Percentiles rank a stretch among this genome's conserved stretches.
These are phyloP conservation scores for Zonitis immaculata DNA, from an alignment of 2,888 invertebrate genomes.

Conservation along the genomic window DNA sequence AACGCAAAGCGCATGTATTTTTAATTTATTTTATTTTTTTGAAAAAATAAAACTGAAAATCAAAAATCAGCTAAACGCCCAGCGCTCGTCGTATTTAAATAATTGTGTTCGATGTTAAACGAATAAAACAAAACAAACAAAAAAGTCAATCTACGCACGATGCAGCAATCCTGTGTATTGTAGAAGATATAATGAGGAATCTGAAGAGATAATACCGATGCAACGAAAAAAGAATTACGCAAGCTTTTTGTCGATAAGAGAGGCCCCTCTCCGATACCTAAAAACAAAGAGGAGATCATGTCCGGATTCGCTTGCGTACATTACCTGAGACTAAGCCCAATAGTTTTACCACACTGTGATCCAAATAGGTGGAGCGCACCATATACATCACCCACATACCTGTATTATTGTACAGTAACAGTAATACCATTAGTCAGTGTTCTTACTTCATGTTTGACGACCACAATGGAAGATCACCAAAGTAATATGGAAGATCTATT, in stretches of 20 bases:
- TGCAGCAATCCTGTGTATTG: neutral
- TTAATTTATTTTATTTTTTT: no score
- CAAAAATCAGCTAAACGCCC: slow-evolving; percentile 15
- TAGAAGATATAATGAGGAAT: neutral
- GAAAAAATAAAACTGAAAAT: slow-evolving; percentile 3
- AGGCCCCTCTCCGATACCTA: slow-evolving; percentile 47
- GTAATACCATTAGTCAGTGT: slow-evolving; percentile 46
- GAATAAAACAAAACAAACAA: no score
- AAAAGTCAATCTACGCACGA: slow-evolving; percentile 2
- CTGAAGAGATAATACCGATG: neutral
- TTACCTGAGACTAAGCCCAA: slow-evolving; percentile 43
- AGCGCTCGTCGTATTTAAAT: slow-evolving; percentile 20
- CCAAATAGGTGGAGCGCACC: slow-evolving; percentile 36
- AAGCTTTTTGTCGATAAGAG: slow-evolving; percentile 40
- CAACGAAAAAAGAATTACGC: slow-evolving; percentile 8
- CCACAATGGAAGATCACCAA: slow-evolving; percentile 38
- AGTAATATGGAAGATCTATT: slow-evolving; percentile 8
- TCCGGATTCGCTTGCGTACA: slow-evolving; percentile 42
- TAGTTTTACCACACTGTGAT: slow-evolving; percentile 38
- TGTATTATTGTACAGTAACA: slow-evolving; percentile 48
- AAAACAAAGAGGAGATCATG: slow-evolving; percentile 42
- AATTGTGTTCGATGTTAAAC: neutral
- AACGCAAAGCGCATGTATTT: slow-evolving; percentile 9
- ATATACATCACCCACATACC: slow-evolving; percentile 43
- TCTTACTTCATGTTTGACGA: slow-evolving; percentile 28